These are phyloP conservation scores for Lasioglossum morio DNA, from an alignment of 2,888 invertebrate genomes.

Conservation along the genomic window DNA sequence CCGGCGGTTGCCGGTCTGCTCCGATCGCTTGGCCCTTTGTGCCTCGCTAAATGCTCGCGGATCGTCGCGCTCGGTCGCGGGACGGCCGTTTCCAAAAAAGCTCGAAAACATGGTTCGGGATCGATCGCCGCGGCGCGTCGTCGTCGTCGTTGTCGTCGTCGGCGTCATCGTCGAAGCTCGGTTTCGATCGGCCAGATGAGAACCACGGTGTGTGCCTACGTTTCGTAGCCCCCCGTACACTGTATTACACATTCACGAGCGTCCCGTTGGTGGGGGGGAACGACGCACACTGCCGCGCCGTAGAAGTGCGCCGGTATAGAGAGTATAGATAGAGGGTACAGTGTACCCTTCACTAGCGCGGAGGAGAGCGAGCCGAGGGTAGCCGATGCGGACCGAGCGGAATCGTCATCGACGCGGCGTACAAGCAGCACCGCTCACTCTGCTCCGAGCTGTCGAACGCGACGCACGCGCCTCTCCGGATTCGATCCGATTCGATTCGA, in stretches of 20 bases:
- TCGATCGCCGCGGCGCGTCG: constrained; percentile 33
- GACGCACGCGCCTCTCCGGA: constrained; percentile 67
- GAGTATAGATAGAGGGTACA: constrained; percentile 4
- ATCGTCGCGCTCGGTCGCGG: neutral
- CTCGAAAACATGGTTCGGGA: constrained; percentile 17
- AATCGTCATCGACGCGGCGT: constrained; percentile 63
- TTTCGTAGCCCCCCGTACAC: constrained; percentile 47
- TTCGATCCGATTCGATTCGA: constrained; percentile 30
- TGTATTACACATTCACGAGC: constrained; percentile 68
- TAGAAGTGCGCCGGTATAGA: constrained; percentile 34
- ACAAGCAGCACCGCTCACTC: constrained; percentile 74
- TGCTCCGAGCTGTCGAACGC: constrained; percentile 82
- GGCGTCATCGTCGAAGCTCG: constrained; percentile 12
- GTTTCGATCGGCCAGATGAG: constrained; percentile 62
- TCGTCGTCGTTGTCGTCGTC: neutral
- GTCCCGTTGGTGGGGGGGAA: neutral
- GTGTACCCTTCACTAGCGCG: constrained; percentile 52
- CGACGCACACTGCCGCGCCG: constrained; percentile 45
- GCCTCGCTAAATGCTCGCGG: neutral
- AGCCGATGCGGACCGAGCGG: constrained; percentile 60
- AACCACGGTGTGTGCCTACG: constrained; percentile 46
- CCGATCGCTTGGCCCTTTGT: neutral
- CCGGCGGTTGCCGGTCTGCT: neutral
- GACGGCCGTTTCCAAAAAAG: constrained; percentile 14
- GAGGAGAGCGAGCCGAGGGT: constrained; percentile 26